Evolutionary conservation across 2,113 vertebrate genomes (phyloP).

Genomic region (Gavialis gangeticus): DNA sequence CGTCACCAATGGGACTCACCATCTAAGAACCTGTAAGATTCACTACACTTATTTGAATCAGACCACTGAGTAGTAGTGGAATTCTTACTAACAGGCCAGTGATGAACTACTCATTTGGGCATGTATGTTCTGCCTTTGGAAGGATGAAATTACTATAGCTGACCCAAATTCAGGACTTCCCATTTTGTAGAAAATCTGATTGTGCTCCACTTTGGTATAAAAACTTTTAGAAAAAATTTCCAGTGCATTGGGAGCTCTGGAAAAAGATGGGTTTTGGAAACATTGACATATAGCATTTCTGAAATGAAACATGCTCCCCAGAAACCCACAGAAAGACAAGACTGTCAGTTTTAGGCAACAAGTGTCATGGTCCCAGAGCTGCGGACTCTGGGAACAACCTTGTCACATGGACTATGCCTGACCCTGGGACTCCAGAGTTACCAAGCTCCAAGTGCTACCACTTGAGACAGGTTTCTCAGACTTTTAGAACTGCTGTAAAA

Average conservation of each 20-base stretch:
- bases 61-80: neutral
- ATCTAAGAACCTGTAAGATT: neutral
- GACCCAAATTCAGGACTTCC: neutral
- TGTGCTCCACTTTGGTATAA: no score
- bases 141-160: neutral
- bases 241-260: neutral
- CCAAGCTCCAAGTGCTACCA: neutral
- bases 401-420: fast-evolving
- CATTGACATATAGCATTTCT: neutral
- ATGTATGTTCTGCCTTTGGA: neutral
- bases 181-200: neutral
- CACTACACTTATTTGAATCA: neutral
- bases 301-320: neutral
- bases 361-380: neutral
- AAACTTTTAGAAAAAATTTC: no score
- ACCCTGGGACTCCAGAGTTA: neutral
- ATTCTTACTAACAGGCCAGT: neutral
- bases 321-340: neutral
- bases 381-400: neutral
- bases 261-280: fast-evolving
- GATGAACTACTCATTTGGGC: neutral
- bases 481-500: neutral
- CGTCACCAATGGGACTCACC: no score
- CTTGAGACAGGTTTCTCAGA: neutral
- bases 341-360: neutral